A percentile compares a stretch with the other conserved stretches of the same genome.
These are phyloP conservation scores for Chelonia mydas DNA, from an alignment of 2,797 vertebrate genomes.

Conservation along the genomic window DNA sequence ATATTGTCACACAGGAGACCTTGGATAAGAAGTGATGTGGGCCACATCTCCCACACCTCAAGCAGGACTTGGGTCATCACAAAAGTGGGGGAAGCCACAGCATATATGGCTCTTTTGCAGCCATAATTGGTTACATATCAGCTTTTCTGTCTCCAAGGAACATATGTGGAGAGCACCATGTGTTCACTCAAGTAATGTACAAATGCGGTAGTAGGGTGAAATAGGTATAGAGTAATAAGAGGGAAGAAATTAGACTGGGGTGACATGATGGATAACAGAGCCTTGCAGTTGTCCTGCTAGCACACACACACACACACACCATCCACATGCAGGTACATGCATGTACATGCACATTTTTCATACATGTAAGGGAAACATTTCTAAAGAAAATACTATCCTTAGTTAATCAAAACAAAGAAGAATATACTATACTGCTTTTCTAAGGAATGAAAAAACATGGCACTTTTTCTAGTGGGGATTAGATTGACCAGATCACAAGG, in stretches of 20 bases:
- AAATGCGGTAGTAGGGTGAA: not conserved
- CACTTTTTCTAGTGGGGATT: slow-evolving; percentile 34
- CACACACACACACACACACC: too few species aligned
- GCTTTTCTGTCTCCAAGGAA: not conserved
- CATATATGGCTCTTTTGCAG: not conserved
- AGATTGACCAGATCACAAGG: too few species aligned
- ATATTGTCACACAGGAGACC: not conserved
- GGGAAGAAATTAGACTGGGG: not conserved
- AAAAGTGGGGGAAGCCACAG: not conserved
- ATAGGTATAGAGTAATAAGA: not conserved
- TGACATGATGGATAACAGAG: not conserved
- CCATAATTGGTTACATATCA: not conserved
- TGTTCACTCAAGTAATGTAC: not conserved
- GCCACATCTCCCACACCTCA: not conserved
- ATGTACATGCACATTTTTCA: not conserved
- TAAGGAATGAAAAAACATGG: slow-evolving; percentile 67
- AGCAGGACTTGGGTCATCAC: not conserved
- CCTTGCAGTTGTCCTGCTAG: not conserved
- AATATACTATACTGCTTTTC: slow-evolving; percentile 43
- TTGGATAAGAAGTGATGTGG: not conserved
- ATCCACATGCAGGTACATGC: rapidly evolving
- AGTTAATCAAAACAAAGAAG: slow-evolving; percentile 73
- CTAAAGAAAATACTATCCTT: slow-evolving; percentile 23
- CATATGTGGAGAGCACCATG: not conserved
- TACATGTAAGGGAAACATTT: not conserved